These are phyloP conservation scores for Cheilosia pagana DNA, from an alignment of 2,888 invertebrate genomes.

Conservation along the genomic window DNA sequence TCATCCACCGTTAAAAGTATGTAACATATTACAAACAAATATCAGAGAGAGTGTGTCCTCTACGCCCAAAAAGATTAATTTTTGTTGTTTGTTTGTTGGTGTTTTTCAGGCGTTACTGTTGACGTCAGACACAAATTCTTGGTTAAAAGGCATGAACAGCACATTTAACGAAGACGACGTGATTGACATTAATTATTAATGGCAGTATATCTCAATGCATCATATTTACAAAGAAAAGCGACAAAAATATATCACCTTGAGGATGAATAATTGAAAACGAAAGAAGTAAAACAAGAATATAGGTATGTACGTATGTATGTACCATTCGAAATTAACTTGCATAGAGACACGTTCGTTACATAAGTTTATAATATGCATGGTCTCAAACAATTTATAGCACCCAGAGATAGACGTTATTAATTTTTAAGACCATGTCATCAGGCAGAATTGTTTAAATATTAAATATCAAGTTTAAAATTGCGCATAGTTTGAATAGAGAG, in stretches of 20 bases:
- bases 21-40: background rate
- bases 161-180: conserved; percentile 42
- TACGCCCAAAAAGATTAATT: background rate
- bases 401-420: background rate
- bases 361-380: background rate
- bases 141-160: conserved; percentile 38
- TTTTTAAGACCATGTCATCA: background rate
- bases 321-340: conserved; percentile 17
- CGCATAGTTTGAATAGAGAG: background rate
- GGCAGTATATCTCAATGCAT: conserved; percentile 41
- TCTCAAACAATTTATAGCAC: background rate
- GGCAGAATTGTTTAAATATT: no score
- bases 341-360: conserved; percentile 38
- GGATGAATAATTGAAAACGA: conserved; percentile 23
- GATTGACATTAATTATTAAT: conserved; percentile 52
- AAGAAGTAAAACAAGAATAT: conserved; percentile 11
- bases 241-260: conserved; percentile 44
- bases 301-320: no score
- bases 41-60: background rate
- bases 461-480: no score
- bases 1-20: background rate
- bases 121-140: conserved; percentile 38
- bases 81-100: background rate
- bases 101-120: conserved; percentile 9
- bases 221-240: conserved; percentile 30